Evolutionary conservation across 2,113 vertebrate genomes (phyloP), one percentile per base, ranked within the genome.

Genomic region (Callochromis pleurospilus): DNA sequence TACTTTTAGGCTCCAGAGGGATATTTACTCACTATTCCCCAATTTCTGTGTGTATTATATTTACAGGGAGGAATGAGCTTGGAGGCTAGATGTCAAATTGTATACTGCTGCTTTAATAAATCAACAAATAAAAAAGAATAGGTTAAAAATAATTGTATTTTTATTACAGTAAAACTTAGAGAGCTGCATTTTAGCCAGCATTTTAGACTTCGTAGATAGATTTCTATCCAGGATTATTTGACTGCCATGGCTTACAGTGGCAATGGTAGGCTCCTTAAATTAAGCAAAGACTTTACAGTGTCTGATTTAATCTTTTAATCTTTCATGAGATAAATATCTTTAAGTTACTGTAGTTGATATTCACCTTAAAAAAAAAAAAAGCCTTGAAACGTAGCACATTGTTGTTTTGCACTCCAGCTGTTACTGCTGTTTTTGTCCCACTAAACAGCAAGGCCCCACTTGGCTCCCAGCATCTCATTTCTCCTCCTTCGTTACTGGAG

Each of bases 381-480:
- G 38, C n/a, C 62, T 21, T 12, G 45, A 9, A 45, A 10, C 5
- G 9, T 0, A 82, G 80, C 6, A 62, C 68, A 36, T 73, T 80
- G 40, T 85, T 54, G 38, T 84, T 89, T 70, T 58, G 31, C 19
- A 62, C 70, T 49, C n/a, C 75, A 14, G 73, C 68, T 89, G 60
- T 49, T 85, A 49, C 42, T 56, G 81, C 83, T 82, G 81, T 80
- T 88, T 85, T 65, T 65, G 29, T 77, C 38, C 55, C n/a, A 3
- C 56, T 83, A 49, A 80, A 84, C 47, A 89, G 55, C 3, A 5
- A 81, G 55, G 31, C 65, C 58, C 47, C 86, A 82, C 82, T 31
- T 33, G 56, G 81, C 85, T 88, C 49, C 47, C 9, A 17, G 84
- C 75, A 80, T 79, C 65, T 94, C 36, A 87, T 92, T 83, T 89